Evolutionary conservation across 2,797 vertebrate species (phyloP), one percentile per base, ranked within the genome.

Genomic region (Enteromius viviparus): DNA sequence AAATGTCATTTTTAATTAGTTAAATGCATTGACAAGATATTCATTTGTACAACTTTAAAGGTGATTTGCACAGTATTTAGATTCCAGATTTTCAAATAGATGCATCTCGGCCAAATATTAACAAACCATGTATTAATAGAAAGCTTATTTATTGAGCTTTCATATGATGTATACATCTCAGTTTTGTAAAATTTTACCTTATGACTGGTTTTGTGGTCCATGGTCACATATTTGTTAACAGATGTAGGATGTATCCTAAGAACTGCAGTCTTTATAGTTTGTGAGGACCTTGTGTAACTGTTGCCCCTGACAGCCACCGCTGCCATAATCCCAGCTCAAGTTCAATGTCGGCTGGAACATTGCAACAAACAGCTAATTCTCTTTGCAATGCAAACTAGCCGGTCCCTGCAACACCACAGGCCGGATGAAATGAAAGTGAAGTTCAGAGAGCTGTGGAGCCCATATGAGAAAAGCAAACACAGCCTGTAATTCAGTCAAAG

Each of bases 391-490:
- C 60, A 80, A 64, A 68, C 62, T 34, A 72, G 78, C 34, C 21
- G 23, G 6, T 19, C 62, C 19, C 12, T 12, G 34, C 55, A 51
- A 29, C 12, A 74, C 51, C 49, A 37, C 80, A 75, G 70, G 12
- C 42, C 34, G 23, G 19, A 49, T 42, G 7, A 49, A 68, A 78
- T 12, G 58, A 64, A 55, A 68, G 42, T 68, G 64, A 66, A 78
- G 34, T 76, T 74, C 58, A 32, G 62, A 45, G 80, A 53, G 45
- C 62, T 55, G 32, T 82, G 55, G 58, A 76, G 85, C 64, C 40
- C 42, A 23, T n/a, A 34, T 84, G 71, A 80, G 76, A 76, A 82
- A 88, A 53, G 49, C 80, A 82, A 79, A 86, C 69, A 81, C 26
- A 23, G 19, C n/a, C 55, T 37, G n/a, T 70, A 34, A 34, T 69